phyloP scores from a whole-genome alignment of 92 coral and sea anemone genomes.

The Hydrozoanthus gracilis region DNA sequence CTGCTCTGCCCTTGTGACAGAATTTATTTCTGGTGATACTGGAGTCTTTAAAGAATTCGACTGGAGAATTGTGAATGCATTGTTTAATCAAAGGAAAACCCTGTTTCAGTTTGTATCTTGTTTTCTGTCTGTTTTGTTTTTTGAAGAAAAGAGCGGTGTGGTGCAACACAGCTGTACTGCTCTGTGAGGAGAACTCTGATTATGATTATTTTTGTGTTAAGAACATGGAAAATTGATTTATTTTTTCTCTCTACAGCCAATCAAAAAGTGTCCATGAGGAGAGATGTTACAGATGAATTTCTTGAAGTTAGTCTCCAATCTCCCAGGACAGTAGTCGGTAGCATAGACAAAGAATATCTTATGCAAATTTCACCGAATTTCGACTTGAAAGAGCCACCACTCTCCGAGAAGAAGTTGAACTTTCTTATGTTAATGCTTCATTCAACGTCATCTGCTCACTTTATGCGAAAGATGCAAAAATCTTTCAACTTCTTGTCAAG shows the following conservation, averaged over 20 bases:
- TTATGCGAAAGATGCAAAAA: slow-evolving; percentile 61
- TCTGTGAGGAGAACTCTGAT: no score
- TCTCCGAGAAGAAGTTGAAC: slow-evolving; percentile 49
- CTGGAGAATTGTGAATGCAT: no score
- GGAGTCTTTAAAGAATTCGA: no score
- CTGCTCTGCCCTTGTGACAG: no score
- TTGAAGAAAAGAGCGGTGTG: no score
- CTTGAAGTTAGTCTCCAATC: slow-evolving; percentile 55
- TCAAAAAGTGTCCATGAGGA: slow-evolving; percentile 41
- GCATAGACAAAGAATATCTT: slow-evolving; percentile 50
- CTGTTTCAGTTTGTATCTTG: no score
- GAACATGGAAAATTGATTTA: not conserved
- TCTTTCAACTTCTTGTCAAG: slow-evolving; percentile 46
- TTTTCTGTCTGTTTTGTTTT: no score
- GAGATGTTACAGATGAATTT: slow-evolving; percentile 63
- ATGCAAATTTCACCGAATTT: slow-evolving; percentile 68
- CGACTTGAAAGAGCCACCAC: slow-evolving; percentile 58
- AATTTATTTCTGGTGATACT: no score
- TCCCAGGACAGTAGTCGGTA: slow-evolving; percentile 48
- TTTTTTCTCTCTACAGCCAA: slow-evolving; percentile 22
- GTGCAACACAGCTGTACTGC: no score
- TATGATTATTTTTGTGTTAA: no score
- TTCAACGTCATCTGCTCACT: slow-evolving; percentile 66
- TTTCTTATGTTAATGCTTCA: slow-evolving; percentile 60
- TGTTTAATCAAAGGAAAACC: no score